Percentiles rank a stretch among this genome's conserved stretches.
phyloP scores from a whole-genome alignment of 1,140 invertebrate genomes.

The Nymphalis io region DNA sequence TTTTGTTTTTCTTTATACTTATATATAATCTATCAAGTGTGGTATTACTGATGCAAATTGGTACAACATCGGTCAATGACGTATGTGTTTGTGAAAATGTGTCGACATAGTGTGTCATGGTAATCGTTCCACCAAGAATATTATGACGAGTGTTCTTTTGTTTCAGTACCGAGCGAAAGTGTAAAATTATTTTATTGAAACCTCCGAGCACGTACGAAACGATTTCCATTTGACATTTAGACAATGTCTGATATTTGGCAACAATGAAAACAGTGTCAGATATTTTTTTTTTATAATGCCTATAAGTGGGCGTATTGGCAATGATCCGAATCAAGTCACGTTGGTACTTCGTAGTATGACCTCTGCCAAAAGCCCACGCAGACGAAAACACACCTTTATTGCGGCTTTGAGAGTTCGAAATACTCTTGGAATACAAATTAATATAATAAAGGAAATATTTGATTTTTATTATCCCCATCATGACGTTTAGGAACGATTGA shows the following conservation, averaged over 20 bases:
- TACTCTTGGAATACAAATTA: slow-evolving; percentile 1
- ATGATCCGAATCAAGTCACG: slow-evolving; percentile 13
- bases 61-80: no score
- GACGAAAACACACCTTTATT: slow-evolving; percentile 1
- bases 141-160: no score
- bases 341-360: neutral
- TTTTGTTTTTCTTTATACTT: no score
- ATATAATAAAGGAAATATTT: slow-evolving; percentile 11
- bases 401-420: slow-evolving; percentile 8
- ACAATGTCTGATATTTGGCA: neutral
- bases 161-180: no score
- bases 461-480: neutral
- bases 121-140: no score
- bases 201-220: no score
- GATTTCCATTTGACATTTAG: no score
- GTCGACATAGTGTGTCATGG: no score
- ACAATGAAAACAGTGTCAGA: slow-evolving; percentile 3
- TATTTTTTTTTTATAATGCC: slow-evolving; percentile 5
- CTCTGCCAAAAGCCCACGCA: slow-evolving; percentile 20
- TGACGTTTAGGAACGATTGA: neutral
- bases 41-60: no score
- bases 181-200: no score
- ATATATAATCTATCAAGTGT: no score
- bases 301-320: slow-evolving; percentile 18
- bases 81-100: no score